Base-by-base conservation (phyloP, 2,888 invertebrate species). In the Xestia sexstrigata region DNA sequence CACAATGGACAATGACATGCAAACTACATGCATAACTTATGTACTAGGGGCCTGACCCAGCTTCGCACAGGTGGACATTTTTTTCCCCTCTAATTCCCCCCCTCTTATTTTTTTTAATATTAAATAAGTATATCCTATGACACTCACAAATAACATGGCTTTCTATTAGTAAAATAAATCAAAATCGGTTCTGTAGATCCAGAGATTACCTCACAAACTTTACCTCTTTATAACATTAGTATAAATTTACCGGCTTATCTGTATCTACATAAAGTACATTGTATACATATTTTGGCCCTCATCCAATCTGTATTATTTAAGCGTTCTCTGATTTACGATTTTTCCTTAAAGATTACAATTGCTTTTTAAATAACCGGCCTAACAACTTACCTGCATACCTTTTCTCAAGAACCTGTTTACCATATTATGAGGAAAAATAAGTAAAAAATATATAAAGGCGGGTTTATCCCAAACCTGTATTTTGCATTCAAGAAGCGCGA, bases 351-450 rank as follows among this genome's bases (percentile, higher is more conserved):
- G 49, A 20, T 26, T 45, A 35, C 72, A 52, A 35, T n/a, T 45
- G 26, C 45, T 20, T 74, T 75, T 39, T 49, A 74, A 81, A 76
- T 49, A 45, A 35, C 60, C 8, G 20, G n/a, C 39, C 3, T 49
- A n/a, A 9, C 26, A 78, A 35, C 26, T 35, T 35, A 35, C 35
- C 35, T 45, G 35, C 35, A 20, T 70, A 45, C 13, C 26, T 66
- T 60, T 39, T 2, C 13, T 20, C 15, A 70, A 45, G 58, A 42
- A 77, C 83, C n/a, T 30, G 79, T 68, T 81, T 81, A 63, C 47
- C 15, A 20, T 84, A 79, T 66, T 30, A 82, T 5, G n/a, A 63
- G 78, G 69, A 62, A 70, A 81, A 81, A 65, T 47, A 52, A 49
- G 45, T 42, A 30, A 35, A 66, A 66, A 42, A 30, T 45, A 13